A percentile compares a stretch with the other conserved stretches of the same genome.
phyloP scores from a whole-genome alignment of 2,797 vertebrate species.

The Cetoscarus ocellatus region DNA sequence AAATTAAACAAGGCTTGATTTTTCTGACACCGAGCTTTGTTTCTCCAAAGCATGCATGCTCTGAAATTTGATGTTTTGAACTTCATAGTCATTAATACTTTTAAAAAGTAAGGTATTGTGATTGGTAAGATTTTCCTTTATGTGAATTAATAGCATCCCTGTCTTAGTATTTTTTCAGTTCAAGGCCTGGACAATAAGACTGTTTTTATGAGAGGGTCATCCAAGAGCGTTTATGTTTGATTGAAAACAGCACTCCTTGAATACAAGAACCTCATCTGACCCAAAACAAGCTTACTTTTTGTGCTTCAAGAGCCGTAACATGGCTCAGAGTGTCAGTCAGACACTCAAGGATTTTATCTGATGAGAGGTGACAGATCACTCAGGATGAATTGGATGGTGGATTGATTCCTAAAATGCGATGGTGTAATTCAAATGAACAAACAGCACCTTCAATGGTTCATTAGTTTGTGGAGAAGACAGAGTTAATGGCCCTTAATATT shows the following conservation, averaged over 20 bases:
- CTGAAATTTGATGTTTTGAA: too few species aligned
- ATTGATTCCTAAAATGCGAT: not conserved
- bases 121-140: not conserved
- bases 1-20: too few species aligned
- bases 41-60: too few species aligned
- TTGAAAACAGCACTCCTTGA: not conserved
- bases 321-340: conserved; percentile 31
- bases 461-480: not conserved
- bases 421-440: conserved; percentile 11
- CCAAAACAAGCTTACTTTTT: conserved; percentile 6
- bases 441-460: conserved; percentile 15
- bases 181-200: conserved; percentile 6
- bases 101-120: not conserved
- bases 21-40: too few species aligned
- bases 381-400: conserved; percentile 20
- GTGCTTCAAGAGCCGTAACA: conserved; percentile 9
- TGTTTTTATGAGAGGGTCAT: not conserved
- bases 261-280: conserved; percentile 19
- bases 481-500: conserved; percentile 6
- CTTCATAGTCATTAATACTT: too few species aligned
- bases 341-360: conserved; percentile 36
- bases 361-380: conserved; percentile 17
- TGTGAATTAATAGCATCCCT: not conserved
- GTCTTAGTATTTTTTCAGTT: not conserved
- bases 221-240: conserved; percentile 3